Base-by-base conservation (phyloP, 2,797 vertebrate species). In the Apodemus agrarius region DNA sequence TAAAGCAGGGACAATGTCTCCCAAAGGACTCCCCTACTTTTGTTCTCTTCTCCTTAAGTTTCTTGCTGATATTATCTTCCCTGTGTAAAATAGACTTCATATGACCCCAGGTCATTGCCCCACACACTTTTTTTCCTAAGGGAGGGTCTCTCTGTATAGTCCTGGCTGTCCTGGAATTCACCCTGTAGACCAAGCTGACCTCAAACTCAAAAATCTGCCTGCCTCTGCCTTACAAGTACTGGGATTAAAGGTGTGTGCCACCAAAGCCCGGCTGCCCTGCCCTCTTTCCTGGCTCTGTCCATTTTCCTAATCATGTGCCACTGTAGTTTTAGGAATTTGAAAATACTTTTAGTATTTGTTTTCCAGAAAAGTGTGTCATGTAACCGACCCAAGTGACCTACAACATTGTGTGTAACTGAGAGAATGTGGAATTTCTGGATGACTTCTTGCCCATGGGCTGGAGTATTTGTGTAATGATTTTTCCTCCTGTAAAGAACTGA, bases 361-460 rank as follows among this genome's bases (percentile, higher is more conserved):
- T 54, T 34, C 29, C 3, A 26, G 29, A 10, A n/a, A 21, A 57
- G 21, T 4, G 3, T 34, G 22, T 6, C n/a, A 37, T 16, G n/a
- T 9, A 26, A 37, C 6, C 22, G 9, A 26, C 22, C 12, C n/a
- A 59, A 40, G 3, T 3, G 12, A 0, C 3, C 34, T 37, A 40
- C 37, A 81, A 37, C n/a, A 8, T 12, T 1, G 3, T 13, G 21
- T 81, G 11, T 7, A 59, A 1, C 21, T 59, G n/a, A 57, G 12
- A 40, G 8, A 24, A 37, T 54, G 3, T 82, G 7, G 22, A 54
- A 26, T n/a, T 40, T 40, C 3, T 14, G 22, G 24, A 24, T 8
- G 54, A 40, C n/a, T n/a, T n/a, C n/a, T n/a, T n/a, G n/a, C n/a
- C n/a, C n/a, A n/a, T n/a, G n/a, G n/a, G n/a, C n/a, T n/a, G n/a